Conservation (phyloP, 2,113 vertebrate species). For the Chroicocephalus ridibundus region DNA sequence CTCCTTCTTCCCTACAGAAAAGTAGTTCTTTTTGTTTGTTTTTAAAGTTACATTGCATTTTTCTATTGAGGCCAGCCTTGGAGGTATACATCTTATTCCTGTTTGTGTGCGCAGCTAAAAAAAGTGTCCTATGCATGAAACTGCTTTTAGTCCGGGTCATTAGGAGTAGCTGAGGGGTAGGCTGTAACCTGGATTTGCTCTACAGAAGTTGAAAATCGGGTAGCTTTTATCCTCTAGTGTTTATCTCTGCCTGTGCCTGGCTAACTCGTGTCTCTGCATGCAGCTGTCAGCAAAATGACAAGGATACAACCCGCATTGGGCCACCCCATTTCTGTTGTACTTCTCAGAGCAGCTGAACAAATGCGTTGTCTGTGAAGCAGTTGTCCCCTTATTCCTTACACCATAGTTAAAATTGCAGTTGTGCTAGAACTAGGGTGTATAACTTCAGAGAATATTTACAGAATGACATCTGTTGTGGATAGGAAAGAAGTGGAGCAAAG, state of each 20-base stretch:
- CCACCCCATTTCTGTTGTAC: background rate
- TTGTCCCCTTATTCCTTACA: background rate
- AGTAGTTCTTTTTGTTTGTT: background rate
- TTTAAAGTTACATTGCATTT: background rate
- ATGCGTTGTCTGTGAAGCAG: accelerated
- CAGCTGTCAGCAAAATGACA: background rate
- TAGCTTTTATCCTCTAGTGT: background rate
- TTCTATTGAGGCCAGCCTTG: background rate
- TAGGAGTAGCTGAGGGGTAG: background rate
- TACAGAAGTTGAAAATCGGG: background rate
- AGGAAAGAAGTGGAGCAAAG: background rate
- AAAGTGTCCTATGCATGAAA: background rate
- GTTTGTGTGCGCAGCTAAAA: background rate
- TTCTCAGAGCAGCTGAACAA: background rate
- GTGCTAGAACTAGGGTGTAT: background rate
- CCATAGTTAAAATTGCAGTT: background rate
- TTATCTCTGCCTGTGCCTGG: background rate
- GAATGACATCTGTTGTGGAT: background rate
- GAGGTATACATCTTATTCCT: background rate
- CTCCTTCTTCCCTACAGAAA: background rate
- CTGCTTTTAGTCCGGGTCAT: background rate
- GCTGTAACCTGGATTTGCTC: background rate
- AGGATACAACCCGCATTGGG: accelerated
- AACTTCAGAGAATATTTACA: background rate
- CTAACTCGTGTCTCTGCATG: background rate